phyloP scores from a whole-genome alignment of 2,113 vertebrate genomes.

The Eulacestoma nigropectus region DNA sequence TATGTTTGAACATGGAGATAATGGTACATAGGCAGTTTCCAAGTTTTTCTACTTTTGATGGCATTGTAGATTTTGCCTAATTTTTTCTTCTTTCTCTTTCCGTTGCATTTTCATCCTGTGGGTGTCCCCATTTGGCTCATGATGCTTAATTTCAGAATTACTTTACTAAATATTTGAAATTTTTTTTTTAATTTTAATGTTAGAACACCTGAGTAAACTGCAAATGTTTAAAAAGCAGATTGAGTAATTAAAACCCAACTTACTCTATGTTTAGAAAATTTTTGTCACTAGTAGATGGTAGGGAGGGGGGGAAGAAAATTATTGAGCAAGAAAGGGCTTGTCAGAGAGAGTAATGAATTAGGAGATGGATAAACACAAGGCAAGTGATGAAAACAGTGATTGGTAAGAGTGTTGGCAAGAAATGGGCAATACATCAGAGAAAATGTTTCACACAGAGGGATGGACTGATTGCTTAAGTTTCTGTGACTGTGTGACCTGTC shows the following conservation, averaged over 20 bases:
- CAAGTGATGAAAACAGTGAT: constrained; percentile 25
- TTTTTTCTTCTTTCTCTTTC: not conserved
- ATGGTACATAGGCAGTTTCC: not conserved
- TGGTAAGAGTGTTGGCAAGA: constrained; percentile 22
- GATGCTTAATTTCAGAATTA: not conserved
- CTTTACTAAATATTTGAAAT: not conserved
- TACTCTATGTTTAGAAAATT: not conserved
- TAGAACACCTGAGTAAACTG: not conserved
- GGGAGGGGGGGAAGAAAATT: not conserved
- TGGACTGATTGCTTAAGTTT: not conserved
- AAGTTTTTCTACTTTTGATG: not conserved
- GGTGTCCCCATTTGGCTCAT: not conserved
- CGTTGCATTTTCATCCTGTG: not conserved
- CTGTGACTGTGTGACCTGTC: not conserved
- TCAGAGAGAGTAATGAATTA: constrained; percentile 35
- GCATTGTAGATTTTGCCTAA: not conserved
- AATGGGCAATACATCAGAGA: not conserved
- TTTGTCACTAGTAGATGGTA: not conserved
- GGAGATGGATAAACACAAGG: constrained; percentile 41
- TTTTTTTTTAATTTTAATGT: not conserved
- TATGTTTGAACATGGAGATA: not conserved
- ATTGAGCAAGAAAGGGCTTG: constrained; percentile 45
- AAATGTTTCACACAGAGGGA: not conserved
- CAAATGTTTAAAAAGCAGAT: not conserved
- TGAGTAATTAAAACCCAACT: not conserved